Base-by-base conservation (phyloP, 30 jellyfish, hydroid and myxozoan species). In the Catostylus mosaicus region DNA sequence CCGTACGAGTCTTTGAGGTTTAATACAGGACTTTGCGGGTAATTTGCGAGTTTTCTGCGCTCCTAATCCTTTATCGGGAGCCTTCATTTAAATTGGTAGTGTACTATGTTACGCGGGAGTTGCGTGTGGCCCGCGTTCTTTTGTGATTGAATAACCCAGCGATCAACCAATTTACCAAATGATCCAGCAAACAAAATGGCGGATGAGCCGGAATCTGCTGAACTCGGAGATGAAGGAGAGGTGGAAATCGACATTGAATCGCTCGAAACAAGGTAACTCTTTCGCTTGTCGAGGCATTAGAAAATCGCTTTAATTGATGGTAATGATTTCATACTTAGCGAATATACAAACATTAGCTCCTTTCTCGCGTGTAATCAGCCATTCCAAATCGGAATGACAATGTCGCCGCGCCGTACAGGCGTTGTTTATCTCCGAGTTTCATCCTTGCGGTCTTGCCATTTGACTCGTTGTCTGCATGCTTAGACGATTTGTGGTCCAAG, bases 321-420 rank as follows among this genome's bases (percentile, higher is more conserved):
- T 43, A 0, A 11, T 14, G 26, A 6, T 66, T 22, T 12, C 22
- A 7, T n/a, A 18, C 67, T 43, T 30, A 20, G 40, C 18, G 11
- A 30, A 40, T 33, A 71, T 47, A 45, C 46, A 24, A 32, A 37
- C 72, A 77, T 62, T 60, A 56, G 77, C 88, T 56, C 77, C 88
- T 77, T 60, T 46, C 88, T 75, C 32, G 70, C 68, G 88, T 77
- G 88, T 47, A 77, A 77, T 77, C 78, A 40, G 67, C 63, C 88
- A 77, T 77, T 59, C 78, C 69, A 37, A 77, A 26, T 77, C 88
- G 88, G 64, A 70, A 47, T 77, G 75, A 47, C 88, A 57, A 30
- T 68, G 67, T 70, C 86, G 88, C 88, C 88, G 88, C 88, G 88
- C 88, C 88, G 61, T 77, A 67, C 88, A 77, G 88, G 88, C 88